These are phyloP conservation scores for Onychomys torridus DNA, from an alignment of 2,797 vertebrate species.

Conservation along the genomic window DNA sequence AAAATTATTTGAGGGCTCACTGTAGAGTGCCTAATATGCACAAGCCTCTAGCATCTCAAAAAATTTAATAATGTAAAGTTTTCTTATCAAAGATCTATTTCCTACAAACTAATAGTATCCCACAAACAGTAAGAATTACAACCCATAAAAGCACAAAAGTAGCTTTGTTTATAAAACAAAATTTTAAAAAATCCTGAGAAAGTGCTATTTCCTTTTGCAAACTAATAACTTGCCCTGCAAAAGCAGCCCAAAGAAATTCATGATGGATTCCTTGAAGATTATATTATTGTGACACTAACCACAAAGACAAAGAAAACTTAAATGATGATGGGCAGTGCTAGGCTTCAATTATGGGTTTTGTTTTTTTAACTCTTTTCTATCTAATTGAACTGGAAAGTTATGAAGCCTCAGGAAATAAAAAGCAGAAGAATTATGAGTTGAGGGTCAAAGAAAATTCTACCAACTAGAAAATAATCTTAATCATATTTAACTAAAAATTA, in stretches of 20 bases:
- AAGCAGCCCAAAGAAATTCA: constrained; percentile 48
- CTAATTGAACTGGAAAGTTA: constrained; percentile 61
- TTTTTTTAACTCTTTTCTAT: constrained; percentile 62
- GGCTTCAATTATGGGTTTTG: constrained; percentile 41
- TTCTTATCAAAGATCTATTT: constrained; percentile 44
- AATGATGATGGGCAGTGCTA: background rate
- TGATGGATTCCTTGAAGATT: constrained; percentile 42
- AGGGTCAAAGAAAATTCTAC: constrained; percentile 55
- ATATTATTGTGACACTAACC: constrained; percentile 20
- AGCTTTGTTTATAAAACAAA: constrained; percentile 57
- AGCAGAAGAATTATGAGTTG: constrained; percentile 57
- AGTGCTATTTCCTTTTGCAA: constrained; percentile 24
- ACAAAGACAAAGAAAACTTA: constrained; percentile 27
- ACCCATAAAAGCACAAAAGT: constrained; percentile 4
- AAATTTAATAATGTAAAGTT: background rate
- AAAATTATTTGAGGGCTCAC: background rate
- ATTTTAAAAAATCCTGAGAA: background rate
- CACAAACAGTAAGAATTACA: constrained; percentile 31
- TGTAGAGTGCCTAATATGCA: background rate
- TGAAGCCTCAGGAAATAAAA: constrained; percentile 55
- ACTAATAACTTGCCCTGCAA: constrained; percentile 41
- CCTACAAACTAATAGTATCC: background rate
- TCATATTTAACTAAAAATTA: constrained; percentile 57
- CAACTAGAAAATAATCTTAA: constrained; percentile 66
- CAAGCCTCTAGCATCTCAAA: background rate